Base-by-base conservation (phyloP, 2,888 invertebrate species). In the Archaeoteleia sp. region DNA sequence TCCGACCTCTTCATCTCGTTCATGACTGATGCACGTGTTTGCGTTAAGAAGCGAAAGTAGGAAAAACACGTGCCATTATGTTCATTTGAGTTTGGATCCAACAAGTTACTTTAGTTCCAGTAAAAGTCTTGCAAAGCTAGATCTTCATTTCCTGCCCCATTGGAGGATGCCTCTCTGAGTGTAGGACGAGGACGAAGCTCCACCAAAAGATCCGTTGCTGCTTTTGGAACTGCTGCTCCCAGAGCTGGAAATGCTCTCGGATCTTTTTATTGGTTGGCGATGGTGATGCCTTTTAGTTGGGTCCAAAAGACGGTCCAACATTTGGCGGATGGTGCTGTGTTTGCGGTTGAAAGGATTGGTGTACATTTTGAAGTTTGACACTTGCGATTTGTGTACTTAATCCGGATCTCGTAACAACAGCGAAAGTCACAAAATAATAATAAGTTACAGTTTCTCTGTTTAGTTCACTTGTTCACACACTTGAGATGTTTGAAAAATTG, bases 311-410 rank as follows among this genome's bases (percentile, higher is more conserved):
- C 88, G 88, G 80, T 91, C 91, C 76, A 91, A 85, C 77, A 90
- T 88, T 79, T 91, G 91, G 74, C 91, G 87, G 80, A 91, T 87
- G 54, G 89, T 89, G 9, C 90, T 91, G 81, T 91, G 91, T 75
- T 91, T 91, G 73, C 91, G 88, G 73, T 91, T 91, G 80, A 91
- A 91, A 51, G 91, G 91, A 82, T 91, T 91, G 63, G 91, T 90
- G 77, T 89, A 91, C 91, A 91, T 91, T 74, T 85, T 87, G 9
- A 7, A 27, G 3, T 10, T 32, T 10, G 23, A 20, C n/a, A n/a
- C n/a, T n/a, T n/a, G n/a, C n/a, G n/a, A n/a, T n/a, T n/a, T n/a
- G n/a, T n/a, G n/a, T n/a, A n/a, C n/a, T n/a, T n/a, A n/a, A n/a
- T n/a, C n/a, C n/a, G n/a, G n/a, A n/a, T n/a, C n/a, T n/a, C n/a